phyloP scores from a whole-genome alignment of 2,113 vertebrate species.

The Rousettus leschenaultii region DNA sequence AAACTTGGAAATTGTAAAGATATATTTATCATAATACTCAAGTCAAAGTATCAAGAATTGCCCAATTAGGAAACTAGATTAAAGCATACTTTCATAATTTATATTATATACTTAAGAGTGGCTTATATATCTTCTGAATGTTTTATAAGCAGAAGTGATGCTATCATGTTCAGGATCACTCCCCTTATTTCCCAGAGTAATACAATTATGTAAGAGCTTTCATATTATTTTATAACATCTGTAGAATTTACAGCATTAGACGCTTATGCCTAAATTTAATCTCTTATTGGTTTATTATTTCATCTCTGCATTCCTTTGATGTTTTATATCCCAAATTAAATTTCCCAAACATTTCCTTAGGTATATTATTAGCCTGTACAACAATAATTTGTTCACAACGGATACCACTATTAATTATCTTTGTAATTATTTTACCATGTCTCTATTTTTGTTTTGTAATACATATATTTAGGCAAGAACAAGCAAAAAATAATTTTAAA shows the following conservation, averaged over 20 bases:
- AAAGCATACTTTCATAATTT: neutral
- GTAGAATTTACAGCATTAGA: constrained; percentile 67
- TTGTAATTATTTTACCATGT: constrained; percentile 57
- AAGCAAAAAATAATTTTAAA: constrained; percentile 36
- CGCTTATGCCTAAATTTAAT: constrained; percentile 44
- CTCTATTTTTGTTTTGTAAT: constrained; percentile 20
- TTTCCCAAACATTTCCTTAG: constrained; percentile 58
- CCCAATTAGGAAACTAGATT: neutral
- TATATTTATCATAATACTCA: neutral
- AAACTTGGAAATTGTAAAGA: neutral
- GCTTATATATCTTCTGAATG: neutral
- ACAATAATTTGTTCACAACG: constrained; percentile 45
- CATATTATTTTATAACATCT: constrained; percentile 58
- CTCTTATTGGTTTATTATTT: constrained; percentile 50
- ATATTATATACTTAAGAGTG: neutral
- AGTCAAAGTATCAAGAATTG: constrained; percentile 15
- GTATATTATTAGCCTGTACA: constrained; percentile 36
- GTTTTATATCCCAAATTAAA: constrained; percentile 61
- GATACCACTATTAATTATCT: constrained; percentile 29
- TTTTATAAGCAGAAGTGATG: neutral
- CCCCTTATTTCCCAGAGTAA: constrained; percentile 37
- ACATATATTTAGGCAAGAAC: constrained; percentile 18
- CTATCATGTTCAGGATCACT: neutral
- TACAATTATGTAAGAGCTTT: constrained; percentile 13
- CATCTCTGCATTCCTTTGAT: neutral